Conservation (phyloP, 2,113 vertebrate species). For the Oostethus manadensis region DNA sequence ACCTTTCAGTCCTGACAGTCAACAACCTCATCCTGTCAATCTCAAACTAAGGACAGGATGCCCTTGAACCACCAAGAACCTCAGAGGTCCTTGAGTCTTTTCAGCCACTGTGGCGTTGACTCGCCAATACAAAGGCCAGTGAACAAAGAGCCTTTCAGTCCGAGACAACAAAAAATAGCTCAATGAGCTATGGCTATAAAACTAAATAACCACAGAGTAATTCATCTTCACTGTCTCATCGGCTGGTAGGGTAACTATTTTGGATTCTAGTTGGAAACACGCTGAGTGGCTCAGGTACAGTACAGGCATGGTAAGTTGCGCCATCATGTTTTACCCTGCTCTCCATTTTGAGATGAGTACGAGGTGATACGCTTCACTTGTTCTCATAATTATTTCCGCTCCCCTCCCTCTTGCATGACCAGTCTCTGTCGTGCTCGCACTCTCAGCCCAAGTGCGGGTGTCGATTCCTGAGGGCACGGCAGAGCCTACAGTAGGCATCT, state of each 20-base stretch:
- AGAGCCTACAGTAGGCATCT: constrained; percentile 42
- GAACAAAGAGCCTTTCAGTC: constrained; percentile 25
- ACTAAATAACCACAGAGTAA: constrained; percentile 18
- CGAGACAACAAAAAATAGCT: constrained; percentile 12
- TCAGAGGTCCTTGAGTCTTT: constrained; percentile 54
- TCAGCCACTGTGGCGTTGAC: constrained; percentile 28
- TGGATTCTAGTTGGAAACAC: background rate
- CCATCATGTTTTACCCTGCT: constrained; percentile 14
- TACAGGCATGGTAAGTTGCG: background rate
- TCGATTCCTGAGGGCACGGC: constrained; percentile 52
- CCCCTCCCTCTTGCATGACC: constrained; percentile 55
- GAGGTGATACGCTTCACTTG: constrained; percentile 60
- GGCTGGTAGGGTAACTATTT: background rate
- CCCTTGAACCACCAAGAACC: constrained; percentile 64
- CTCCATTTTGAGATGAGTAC: constrained; percentile 62
- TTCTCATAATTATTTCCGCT: constrained; percentile 70
- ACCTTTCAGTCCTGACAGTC: constrained; percentile 60
- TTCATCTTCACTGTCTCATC: background rate
- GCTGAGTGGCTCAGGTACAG: constrained; percentile 13
- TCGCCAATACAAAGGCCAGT: constrained; percentile 25
- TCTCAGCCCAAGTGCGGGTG: constrained; percentile 35
- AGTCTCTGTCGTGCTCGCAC: constrained; percentile 42
- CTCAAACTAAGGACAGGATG: constrained; percentile 44
- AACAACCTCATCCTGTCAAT: constrained; percentile 57
- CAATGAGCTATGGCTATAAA: constrained; percentile 16